Conservation (phyloP, 2,113 vertebrate species). For the Eolophus roseicapilla region DNA sequence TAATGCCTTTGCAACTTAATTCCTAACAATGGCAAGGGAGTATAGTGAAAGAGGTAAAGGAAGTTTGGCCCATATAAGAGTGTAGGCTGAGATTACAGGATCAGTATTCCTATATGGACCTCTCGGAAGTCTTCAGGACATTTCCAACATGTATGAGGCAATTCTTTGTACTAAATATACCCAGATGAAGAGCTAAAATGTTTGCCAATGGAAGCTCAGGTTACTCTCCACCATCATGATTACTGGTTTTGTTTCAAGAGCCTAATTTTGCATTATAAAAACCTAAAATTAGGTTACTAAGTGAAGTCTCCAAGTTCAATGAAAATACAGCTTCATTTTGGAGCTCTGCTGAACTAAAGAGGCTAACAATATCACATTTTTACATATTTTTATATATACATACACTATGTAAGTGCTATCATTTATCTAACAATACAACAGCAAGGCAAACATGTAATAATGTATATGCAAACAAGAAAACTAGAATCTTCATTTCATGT, state of each 20-base stretch:
- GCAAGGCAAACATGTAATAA: neutral
- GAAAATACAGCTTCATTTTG: neutral
- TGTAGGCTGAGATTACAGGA: neutral
- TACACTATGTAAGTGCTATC: neutral
- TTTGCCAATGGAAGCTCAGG: neutral
- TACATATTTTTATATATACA: too few relatives aligned
- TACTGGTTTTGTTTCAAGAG: neutral
- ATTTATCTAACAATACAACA: neutral
- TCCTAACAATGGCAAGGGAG: neutral
- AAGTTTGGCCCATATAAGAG: neutral
- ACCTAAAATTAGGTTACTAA: neutral
- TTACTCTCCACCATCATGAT: neutral
- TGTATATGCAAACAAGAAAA: neutral
- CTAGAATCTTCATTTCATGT: neutral
- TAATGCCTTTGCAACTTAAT: neutral
- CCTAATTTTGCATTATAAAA: neutral
- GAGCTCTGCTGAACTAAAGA: neutral
- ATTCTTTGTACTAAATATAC: neutral
- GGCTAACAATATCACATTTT: neutral
- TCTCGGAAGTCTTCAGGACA: neutral
- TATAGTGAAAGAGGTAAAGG: neutral
- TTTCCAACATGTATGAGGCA: neutral
- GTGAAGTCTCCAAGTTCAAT: neutral
- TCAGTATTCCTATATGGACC: neutral
- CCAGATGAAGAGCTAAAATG: neutral